Base-by-base conservation (phyloP, 2,888 invertebrate species). In the Lypha dubia region DNA sequence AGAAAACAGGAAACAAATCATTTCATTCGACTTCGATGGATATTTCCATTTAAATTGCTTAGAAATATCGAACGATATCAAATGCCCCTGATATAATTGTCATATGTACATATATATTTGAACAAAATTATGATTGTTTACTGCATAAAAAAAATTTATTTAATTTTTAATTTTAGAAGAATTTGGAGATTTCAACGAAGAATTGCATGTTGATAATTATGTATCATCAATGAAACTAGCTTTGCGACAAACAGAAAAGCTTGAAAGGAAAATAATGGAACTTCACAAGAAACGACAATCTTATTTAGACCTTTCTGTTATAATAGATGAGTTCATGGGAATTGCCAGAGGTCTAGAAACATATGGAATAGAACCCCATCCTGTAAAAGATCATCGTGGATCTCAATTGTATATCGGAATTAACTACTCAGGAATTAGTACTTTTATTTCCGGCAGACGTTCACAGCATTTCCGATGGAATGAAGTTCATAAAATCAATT, bases 291-390 rank as follows among this genome's bases (percentile, higher is more conserved):
- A 95, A 71, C 95, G 97, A 74, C 94, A 98, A 63, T 95, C 97
- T 87, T 97, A 97, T 60, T 96, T 97, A 93, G 95, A 96, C 67
- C 95, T 97, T 2, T 95, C 96, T 75, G 96, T 97, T 89, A 96
- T 98, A 0, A 98, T 99, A 93, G 95, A 95, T 82, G 95, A 96
- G 88, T 99, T 99, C 93, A 94, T 99, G 89, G 96, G 96, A 92
- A 96, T 98, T 89, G 97, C 98, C 53, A 96, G 97, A 87, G 95
- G 96, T 87, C 93, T 99, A 79, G 99, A 99, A 92, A 98, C 99
- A 0, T 99, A 99, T 90, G 99, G 99, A 32, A 97, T 99, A 44
- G 99, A 99, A 93, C 99, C 99, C 11, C 98, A 99, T 93, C 97
- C 98, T 82, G 99, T 99, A 38, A 99, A 99, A 94, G 99, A 99